A percentile compares a stretch with the other conserved stretches of the same genome.
These are phyloP conservation scores for Podargus strigoides DNA, from an alignment of 2,797 vertebrate genomes.

Conservation along the genomic window DNA sequence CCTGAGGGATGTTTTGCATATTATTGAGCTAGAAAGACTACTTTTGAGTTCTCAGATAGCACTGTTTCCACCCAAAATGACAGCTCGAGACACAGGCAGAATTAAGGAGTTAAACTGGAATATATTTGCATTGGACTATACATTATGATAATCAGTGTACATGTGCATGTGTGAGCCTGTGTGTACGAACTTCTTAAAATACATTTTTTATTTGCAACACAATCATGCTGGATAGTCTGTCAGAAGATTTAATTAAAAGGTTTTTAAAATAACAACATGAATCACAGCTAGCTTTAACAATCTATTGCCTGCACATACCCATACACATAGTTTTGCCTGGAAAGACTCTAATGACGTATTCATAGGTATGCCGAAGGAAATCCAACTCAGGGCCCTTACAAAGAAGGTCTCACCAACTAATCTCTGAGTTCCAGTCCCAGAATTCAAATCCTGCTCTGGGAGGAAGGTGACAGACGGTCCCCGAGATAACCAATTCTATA, in stretches of 20 bases:
- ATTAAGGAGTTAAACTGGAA: not conserved
- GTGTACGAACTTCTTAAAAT: not conserved
- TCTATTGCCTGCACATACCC: not conserved
- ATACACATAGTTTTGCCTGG: not conserved
- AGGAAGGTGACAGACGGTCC: not conserved
- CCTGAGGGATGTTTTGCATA: not conserved
- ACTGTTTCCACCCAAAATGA: not conserved
- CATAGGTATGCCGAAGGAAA: not conserved
- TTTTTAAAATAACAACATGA: not conserved
- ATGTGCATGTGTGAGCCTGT: not conserved
- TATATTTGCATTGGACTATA: not conserved
- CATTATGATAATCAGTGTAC: not conserved
- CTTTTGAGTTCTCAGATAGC: not conserved
- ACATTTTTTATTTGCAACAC: not conserved
- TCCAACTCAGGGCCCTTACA: not conserved
- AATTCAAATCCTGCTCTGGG: constrained; percentile 1
- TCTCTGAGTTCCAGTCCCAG: not conserved
- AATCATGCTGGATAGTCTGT: not conserved
- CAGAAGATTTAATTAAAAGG: not conserved
- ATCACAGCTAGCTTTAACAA: not conserved
- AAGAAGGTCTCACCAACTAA: not conserved
- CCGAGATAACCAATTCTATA: not conserved
- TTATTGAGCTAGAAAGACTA: not conserved
- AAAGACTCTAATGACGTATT: not conserved
- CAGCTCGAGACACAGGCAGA: not conserved